Base-by-base conservation (phyloP, 2,888 invertebrate species). In the Latrodectus elegans region DNA sequence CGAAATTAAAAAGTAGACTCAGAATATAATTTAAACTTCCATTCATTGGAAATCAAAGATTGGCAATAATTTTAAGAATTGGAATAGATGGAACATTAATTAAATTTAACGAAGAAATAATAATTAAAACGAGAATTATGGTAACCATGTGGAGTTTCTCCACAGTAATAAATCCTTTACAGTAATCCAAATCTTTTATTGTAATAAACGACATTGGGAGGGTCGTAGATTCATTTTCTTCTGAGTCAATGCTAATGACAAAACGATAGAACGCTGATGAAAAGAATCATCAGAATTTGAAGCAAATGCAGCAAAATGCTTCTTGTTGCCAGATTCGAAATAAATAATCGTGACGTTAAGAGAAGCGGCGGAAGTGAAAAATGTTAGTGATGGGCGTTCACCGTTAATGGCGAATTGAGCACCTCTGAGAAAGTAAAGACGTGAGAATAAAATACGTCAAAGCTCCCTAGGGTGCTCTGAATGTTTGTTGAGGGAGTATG, bases 221-320 rank as follows among this genome's bases (percentile, higher is more conserved):
- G 55, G 12, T 3, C 2, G 60, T 4, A 1, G 12, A 60, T 60
- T 60, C 60, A 8, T n/a, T 11, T 15, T 60, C 60, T n/a, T n/a
- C 60, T 15, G 60, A 60, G 60, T 60, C 60, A n/a, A 60, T n/a
- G n/a, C 60, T 60, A 60, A 60, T 60, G 60, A 60, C 60, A 60
- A 60, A 15, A 12, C n/a, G 14, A 60, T 60, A n/a, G 60, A 12
- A 60, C 60, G 12, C 12, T n/a, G 12, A 60, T 12, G n/a, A n/a
- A 60, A 60, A 60, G 60, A 60, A 60, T 60, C n/a, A 60, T 15
- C 12, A 60, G 60, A 60, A 60, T 60, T n/a, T n/a, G 10, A n/a
- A 11, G 10, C 60, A 60, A 11, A n/a, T 60, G 14, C 14, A 12
- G 60, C n/a, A 11, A 15, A 60, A 15, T 60, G 14, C 60, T 38